These are phyloP conservation scores for Limnodromus scolopaceus DNA, from an alignment of 2,797 vertebrate species.

Conservation along the genomic window DNA sequence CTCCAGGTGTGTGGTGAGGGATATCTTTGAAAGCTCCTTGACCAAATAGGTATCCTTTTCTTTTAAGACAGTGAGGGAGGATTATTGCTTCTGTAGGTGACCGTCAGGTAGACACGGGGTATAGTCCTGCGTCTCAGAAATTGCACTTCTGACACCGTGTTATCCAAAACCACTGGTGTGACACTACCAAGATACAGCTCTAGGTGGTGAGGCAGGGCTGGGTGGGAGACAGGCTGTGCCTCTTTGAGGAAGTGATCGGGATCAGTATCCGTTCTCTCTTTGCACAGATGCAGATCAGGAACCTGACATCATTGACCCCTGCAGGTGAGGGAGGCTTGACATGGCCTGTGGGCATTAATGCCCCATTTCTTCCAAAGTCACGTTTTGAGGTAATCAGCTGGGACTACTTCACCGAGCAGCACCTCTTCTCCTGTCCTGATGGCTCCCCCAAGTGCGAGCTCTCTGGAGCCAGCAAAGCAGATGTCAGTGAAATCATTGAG, in stretches of 20 bases:
- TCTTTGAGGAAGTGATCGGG: background rate
- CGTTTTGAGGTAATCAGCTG: slow-evolving; percentile 97
- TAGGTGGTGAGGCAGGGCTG: background rate
- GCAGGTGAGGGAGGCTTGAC: slow-evolving; percentile 87
- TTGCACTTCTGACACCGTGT: fast-evolving
- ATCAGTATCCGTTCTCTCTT: background rate
- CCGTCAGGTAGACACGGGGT: background rate
- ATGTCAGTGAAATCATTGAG: slow-evolving; percentile 87
- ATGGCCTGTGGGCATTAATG: slow-evolving; percentile 93
- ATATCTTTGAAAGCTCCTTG: background rate
- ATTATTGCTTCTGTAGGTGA: background rate
- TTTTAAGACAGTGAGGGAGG: background rate
- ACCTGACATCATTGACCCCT: slow-evolving; percentile 90
- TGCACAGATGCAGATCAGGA: slow-evolving; percentile 93
- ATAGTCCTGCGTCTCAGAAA: background rate
- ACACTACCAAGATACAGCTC: background rate
- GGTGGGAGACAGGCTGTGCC: background rate
- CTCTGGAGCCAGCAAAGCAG: slow-evolving; percentile 87
- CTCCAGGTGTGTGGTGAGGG: slow-evolving; percentile 85
- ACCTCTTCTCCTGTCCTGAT: slow-evolving; percentile 90
- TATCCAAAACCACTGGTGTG: background rate
- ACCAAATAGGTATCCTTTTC: background rate
- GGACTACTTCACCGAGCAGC: slow-evolving; percentile 98
- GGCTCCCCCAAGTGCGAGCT: slow-evolving; percentile 94
- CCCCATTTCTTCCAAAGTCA: slow-evolving; percentile 89